Percentiles rank a stretch among this genome's conserved stretches.
phyloP scores from a whole-genome alignment of 2,888 invertebrate genomes.

The Calliphora vomitoria region DNA sequence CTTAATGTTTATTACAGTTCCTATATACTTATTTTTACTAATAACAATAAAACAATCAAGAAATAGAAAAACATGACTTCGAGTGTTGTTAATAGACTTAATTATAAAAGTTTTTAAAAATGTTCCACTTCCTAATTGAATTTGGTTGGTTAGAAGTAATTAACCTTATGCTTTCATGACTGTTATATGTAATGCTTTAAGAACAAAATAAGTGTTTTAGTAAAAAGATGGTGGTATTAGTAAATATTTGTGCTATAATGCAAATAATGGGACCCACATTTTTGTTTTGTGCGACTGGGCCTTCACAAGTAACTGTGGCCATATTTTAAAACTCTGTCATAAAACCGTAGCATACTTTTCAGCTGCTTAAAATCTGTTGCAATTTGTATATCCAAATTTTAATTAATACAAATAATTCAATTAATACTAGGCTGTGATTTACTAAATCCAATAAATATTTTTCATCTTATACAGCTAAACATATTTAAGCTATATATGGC shows the following conservation, averaged over 20 bases:
- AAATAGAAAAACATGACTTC: constrained; percentile 43
- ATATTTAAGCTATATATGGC: background rate
- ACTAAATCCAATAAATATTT: background rate
- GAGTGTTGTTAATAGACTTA: constrained; percentile 74
- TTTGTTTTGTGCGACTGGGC: no score
- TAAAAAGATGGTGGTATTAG: no score
- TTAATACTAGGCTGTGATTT: background rate
- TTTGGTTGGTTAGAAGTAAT: background rate
- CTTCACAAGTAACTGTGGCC: no score
- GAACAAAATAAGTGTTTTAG: no score
- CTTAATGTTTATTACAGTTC: constrained; percentile 4
- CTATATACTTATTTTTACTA: background rate
- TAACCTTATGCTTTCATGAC: background rate
- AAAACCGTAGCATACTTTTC: background rate
- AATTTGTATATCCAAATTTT: no score
- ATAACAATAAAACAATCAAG: constrained; percentile 41
- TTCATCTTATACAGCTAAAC: background rate
- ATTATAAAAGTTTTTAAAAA: constrained; percentile 72
- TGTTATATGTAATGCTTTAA: background rate
- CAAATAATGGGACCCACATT: no score
- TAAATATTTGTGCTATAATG: no score
- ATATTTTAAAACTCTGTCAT: no score
- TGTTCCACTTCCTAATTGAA: constrained; percentile 6
- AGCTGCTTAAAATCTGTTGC: background rate
- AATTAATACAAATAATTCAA: no score